Conservation (phyloP, 2,888 invertebrate genomes). For the Seira musarum region DNA sequence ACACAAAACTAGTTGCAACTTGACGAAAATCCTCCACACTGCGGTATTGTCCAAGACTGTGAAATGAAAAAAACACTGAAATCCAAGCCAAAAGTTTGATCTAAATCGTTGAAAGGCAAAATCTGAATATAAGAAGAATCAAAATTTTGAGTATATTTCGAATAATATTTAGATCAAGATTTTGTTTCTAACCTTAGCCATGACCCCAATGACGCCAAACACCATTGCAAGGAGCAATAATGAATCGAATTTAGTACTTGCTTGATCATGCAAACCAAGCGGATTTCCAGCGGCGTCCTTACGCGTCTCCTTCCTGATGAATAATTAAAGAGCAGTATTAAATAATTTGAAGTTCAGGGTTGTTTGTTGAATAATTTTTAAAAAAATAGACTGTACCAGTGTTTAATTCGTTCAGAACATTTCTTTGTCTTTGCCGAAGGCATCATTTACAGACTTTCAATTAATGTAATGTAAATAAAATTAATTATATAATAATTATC, state of each 20-base stretch:
- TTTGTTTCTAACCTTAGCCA: constrained; percentile 16
- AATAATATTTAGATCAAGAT: too few species aligned
- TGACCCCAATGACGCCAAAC: constrained; percentile 29
- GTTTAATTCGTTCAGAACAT: too few species aligned
- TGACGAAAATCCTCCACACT: constrained; percentile 40
- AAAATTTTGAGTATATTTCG: too few species aligned
- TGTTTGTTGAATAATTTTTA: too few species aligned
- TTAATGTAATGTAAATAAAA: too few species aligned
- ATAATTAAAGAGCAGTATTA: too few species aligned
- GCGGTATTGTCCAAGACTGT: constrained; percentile 33
- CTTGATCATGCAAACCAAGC: constrained; percentile 21
- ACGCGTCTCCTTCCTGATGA: not conserved
- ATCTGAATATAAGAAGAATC: too few species aligned
- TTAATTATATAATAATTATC: too few species aligned
- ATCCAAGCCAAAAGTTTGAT: constrained; percentile 38
- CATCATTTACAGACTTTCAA: too few species aligned
- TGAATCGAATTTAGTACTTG: constrained; percentile 23
- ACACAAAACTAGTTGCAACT: constrained; percentile 41
- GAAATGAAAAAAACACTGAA: constrained; percentile 9
- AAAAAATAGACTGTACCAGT: too few species aligned
- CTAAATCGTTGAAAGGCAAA: constrained; percentile 6
- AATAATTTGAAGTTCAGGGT: too few species aligned
- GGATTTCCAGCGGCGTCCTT: constrained; percentile 23
- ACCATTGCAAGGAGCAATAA: constrained; percentile 35
- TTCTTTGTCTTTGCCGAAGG: too few species aligned